Evolutionary conservation across 92 coral and sea anemone species (phyloP).

Genomic region (Diadumene lineata): DNA sequence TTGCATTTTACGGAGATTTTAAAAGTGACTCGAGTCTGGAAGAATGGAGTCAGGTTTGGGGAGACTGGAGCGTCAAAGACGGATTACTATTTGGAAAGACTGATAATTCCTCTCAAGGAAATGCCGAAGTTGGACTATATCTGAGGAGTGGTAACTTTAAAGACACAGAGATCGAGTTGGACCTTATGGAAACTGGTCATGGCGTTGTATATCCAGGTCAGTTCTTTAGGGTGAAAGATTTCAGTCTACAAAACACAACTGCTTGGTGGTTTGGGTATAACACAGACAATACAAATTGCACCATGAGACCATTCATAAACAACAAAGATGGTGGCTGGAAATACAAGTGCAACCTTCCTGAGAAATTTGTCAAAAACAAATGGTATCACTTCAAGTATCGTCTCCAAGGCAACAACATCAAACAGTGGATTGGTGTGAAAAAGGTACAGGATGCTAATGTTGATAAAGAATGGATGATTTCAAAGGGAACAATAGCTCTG

Average conservation of each 20-base stretch:
- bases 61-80: slow-evolving; percentile 39
- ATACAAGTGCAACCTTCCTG: slow-evolving; percentile 49
- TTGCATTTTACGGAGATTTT: slow-evolving; percentile 63
- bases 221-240: slow-evolving; percentile 54
- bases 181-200: slow-evolving; percentile 61
- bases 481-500: slow-evolving; percentile 61
- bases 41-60: slow-evolving; percentile 53
- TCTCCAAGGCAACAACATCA: slow-evolving; percentile 51
- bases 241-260: slow-evolving; percentile 42
- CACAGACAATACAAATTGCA: slow-evolving; percentile 36
- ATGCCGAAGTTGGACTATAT: slow-evolving; percentile 58
- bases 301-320: slow-evolving; percentile 60
- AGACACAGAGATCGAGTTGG: slow-evolving; percentile 80
- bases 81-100: slow-evolving; percentile 61
- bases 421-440: slow-evolving; percentile 66
- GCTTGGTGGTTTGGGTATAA: slow-evolving; percentile 83
- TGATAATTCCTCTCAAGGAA: slow-evolving; percentile 44
- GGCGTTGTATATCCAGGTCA: slow-evolving; percentile 62
- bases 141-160: slow-evolving; percentile 62
- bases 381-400: slow-evolving; percentile 75
- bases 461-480: slow-evolving; percentile 57
- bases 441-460: slow-evolving; percentile 62
- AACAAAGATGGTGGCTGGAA: slow-evolving; percentile 53
- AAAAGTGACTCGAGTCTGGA: slow-evolving; percentile 33
- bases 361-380: slow-evolving; percentile 38